Base-by-base conservation (phyloP, 2,797 vertebrate species). In the Synanceia verrucosa region DNA sequence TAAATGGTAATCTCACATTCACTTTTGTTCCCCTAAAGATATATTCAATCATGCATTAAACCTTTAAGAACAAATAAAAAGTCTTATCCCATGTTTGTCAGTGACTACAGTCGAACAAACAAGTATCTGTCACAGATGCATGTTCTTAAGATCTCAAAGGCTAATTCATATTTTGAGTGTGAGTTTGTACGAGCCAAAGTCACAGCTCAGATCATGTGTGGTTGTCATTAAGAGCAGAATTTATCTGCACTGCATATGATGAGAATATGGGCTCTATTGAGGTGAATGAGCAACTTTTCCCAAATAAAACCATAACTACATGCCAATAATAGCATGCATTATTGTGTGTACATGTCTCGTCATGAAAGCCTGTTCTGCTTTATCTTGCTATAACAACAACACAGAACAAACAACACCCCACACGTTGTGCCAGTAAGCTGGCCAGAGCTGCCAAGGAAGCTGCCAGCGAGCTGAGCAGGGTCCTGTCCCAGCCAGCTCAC, bases 301-400 rank as follows among this genome's bases (percentile, higher is more conserved):
- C 12, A 13, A 65, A 70, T 48, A 10, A 65, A 62, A 74, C 37
- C 72, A 68, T 47, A 19, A n/a, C 29, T 56, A 37, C 19, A 48
- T 78, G 60, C 60, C 64, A 37, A 47, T 31, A 50, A 77, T 64
- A 62, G 76, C 44, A 41, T 64, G 55, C 72, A 65, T 70, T 51
- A 33, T 48, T 75, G 64, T 76, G 62, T 48, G 64, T 68, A 67
- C 78, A 71, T 53, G 47, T 76, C 46, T 90, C 73, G 76, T 94
- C 83, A 55, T 65, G 86, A 84, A 88, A 91, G 85, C 87, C 88
- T 69, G 86, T 65, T 86, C 85, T 87, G 88, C 85, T 94, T 94
- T 94, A 94, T 95, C 92, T 92, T 86, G 80, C 80, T 89, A 87
- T 86, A 90, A 86, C 93, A 95, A 93, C 90, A 90, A 83, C 88